Evolutionary conservation across 2,113 vertebrate species (phyloP).

Genomic region (Ptyas mucosa): DNA sequence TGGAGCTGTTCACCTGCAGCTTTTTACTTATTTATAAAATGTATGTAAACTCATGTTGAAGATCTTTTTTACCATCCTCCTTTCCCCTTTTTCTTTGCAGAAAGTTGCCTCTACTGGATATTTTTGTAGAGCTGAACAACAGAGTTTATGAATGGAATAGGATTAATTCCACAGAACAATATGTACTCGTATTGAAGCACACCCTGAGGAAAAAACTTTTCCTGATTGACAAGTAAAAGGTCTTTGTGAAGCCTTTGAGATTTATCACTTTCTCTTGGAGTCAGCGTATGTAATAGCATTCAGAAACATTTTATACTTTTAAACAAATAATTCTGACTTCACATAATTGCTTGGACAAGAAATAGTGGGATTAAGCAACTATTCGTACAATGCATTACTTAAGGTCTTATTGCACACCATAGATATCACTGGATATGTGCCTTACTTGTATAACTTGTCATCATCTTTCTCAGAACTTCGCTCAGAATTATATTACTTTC

Average conservation of each 20-base stretch:
- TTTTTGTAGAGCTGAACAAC: slow-evolving; percentile 79
- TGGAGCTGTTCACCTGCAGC: background rate
- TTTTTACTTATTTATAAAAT: background rate
- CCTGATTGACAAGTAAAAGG: slow-evolving; percentile 45
- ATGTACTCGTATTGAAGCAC: slow-evolving; percentile 75
- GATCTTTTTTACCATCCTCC: background rate
- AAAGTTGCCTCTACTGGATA: slow-evolving; percentile 72
- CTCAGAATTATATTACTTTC: background rate
- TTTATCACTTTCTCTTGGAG: background rate
- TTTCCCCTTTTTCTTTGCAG: slow-evolving; percentile 62
- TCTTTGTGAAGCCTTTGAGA: background rate
- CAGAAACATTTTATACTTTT: slow-evolving; percentile 6
- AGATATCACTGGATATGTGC: background rate
- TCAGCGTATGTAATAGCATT: background rate
- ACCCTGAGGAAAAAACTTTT: slow-evolving; percentile 85
- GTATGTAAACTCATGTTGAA: background rate
- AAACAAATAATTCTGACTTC: background rate
- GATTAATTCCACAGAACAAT: slow-evolving; percentile 55
- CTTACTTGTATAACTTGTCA: background rate
- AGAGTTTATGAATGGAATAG: slow-evolving; percentile 77
- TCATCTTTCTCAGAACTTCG: background rate
- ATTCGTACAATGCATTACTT: background rate
- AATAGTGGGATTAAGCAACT: slow-evolving; percentile 2
- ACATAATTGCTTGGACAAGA: background rate
- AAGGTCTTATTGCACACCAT: background rate